Evolutionary conservation across 2,797 vertebrate species (phyloP).

Genomic region (Poliocrania exsul): DNA sequence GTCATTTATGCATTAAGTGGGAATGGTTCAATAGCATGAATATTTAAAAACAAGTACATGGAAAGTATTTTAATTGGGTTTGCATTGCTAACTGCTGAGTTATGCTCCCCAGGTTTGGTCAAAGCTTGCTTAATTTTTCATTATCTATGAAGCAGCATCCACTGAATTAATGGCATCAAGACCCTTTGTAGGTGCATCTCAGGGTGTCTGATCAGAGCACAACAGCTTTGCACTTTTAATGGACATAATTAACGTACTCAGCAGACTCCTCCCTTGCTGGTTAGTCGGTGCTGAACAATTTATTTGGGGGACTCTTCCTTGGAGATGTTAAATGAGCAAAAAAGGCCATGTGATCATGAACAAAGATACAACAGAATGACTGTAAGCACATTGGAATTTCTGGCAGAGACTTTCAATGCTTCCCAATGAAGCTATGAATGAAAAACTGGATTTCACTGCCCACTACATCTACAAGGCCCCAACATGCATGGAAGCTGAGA

Average conservation of each 20-base stretch:
- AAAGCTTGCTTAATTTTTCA: slow-evolving; percentile 66
- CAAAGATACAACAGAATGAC: background rate
- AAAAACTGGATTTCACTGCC: background rate
- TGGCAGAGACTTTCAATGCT: background rate
- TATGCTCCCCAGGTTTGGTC: slow-evolving; percentile 56
- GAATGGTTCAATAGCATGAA: slow-evolving; percentile 73
- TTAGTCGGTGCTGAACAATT: background rate
- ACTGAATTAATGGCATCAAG: slow-evolving; percentile 56
- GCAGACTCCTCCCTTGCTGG: background rate
- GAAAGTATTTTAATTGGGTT: slow-evolving; percentile 64
- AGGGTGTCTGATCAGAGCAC: slow-evolving; percentile 7
- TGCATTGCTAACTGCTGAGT: slow-evolving; percentile 62
- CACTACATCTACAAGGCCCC: background rate
- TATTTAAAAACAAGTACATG: slow-evolving; percentile 74
- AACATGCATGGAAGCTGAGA: background rate
- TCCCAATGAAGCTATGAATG: background rate
- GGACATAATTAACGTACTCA: slow-evolving; percentile 1
- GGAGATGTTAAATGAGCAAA: background rate
- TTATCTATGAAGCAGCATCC: slow-evolving; percentile 35
- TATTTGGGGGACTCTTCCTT: background rate
- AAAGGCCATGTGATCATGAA: accelerated
- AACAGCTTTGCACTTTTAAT: slow-evolving; percentile 38
- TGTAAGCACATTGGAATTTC: background rate
- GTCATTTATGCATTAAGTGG: slow-evolving; percentile 77
- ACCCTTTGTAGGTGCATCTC: slow-evolving; percentile 36